Conservation (phyloP, 1,140 invertebrate genomes). For the Amphibalanus amphitrite region DNA sequence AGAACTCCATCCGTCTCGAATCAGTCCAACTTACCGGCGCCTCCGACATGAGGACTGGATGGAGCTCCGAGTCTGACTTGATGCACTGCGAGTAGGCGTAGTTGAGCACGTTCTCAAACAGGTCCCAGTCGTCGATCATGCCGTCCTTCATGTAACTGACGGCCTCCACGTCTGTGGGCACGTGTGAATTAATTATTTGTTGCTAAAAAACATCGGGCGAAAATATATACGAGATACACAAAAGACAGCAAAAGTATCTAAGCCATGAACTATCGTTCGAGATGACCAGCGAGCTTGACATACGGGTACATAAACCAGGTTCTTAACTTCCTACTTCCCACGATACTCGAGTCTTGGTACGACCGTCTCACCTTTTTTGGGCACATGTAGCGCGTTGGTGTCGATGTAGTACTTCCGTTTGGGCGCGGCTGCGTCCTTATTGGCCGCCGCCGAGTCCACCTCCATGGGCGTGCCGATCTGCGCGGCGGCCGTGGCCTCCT, state of each 20-base stretch:
- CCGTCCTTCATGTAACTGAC: constrained; percentile 81
- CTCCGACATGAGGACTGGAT: constrained; percentile 86
- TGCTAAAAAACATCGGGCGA: too few relatives aligned
- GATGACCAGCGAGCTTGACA: too few relatives aligned
- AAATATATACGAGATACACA: too few relatives aligned
- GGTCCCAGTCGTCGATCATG: constrained; percentile 90
- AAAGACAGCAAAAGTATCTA: too few relatives aligned
- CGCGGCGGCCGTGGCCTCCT: constrained; percentile 33
- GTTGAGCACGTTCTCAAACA: constrained; percentile 82
- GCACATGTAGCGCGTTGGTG: constrained; percentile 66
- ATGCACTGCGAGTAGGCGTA: constrained; percentile 72
- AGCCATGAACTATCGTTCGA: too few relatives aligned
- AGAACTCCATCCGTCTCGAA: too few relatives aligned
- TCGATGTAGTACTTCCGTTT: constrained; percentile 66
- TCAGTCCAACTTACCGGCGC: constrained; percentile 43
- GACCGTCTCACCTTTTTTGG: constrained; percentile 49
- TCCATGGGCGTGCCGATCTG: constrained; percentile 17
- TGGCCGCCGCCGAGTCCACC: constrained; percentile 35
- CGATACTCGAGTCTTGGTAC: too few relatives aligned
- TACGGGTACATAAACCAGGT: too few relatives aligned
- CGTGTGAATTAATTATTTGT: too few relatives aligned
- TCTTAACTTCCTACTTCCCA: too few relatives aligned
- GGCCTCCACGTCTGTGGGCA: constrained; percentile 37
- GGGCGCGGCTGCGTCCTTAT: constrained; percentile 33
- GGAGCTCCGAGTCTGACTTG: constrained; percentile 61